Evolutionary conservation across 2,797 vertebrate genomes (phyloP).

Genomic region (Manis crassicaudata): DNA sequence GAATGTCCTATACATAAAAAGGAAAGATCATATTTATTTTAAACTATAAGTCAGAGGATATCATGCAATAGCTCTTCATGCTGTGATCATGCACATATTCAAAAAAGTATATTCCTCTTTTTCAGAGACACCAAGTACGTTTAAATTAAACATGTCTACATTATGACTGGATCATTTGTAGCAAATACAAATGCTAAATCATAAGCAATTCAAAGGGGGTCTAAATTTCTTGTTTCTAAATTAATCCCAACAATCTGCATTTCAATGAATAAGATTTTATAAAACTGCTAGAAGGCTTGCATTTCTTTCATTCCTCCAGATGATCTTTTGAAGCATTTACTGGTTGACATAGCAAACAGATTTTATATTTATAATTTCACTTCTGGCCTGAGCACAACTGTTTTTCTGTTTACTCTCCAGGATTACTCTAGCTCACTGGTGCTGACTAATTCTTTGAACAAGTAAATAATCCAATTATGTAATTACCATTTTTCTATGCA

Average conservation of each 20-base stretch:
- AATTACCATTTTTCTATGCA: conserved; percentile 29
- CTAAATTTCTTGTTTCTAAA: conserved; percentile 14
- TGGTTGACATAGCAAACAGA: conserved; percentile 16
- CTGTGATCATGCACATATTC: conserved; percentile 31
- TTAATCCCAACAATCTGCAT: conserved; percentile 31
- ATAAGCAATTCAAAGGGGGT: neutral
- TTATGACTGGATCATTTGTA: conserved; percentile 6
- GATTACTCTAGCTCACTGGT: conserved; percentile 23
- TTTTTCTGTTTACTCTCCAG: conserved; percentile 54
- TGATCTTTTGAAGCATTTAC: conserved; percentile 31
- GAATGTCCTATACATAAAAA: conserved; percentile 16
- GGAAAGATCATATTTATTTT: conserved; percentile 10
- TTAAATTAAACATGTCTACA: conserved; percentile 42
- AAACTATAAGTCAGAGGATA: conserved; percentile 3
- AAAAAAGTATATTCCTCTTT: conserved; percentile 27
- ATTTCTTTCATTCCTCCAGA: conserved; percentile 38
- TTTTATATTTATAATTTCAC: conserved; percentile 56
- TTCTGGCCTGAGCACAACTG: neutral
- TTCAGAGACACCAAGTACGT: neutral
- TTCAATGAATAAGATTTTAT: neutral
- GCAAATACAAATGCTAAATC: conserved; percentile 41
- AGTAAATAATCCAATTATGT: conserved; percentile 46
- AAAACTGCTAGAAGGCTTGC: neutral
- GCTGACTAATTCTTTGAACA: conserved; percentile 46
- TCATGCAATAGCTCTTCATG: neutral